Conservation (phyloP, 2,888 invertebrate genomes). For the Crocallis elinguaria region DNA sequence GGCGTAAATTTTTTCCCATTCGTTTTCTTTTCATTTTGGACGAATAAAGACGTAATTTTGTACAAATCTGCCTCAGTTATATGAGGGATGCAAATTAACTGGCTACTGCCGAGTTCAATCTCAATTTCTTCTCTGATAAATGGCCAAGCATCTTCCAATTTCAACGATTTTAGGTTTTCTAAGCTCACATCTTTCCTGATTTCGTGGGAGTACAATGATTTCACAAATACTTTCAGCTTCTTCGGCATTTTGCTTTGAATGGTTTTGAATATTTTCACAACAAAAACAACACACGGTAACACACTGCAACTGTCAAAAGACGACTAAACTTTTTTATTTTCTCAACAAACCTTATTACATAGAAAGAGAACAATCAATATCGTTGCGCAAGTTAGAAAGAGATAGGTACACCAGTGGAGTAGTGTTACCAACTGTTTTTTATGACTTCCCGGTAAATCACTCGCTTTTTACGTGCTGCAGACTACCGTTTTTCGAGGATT, state of each 20-base stretch:
- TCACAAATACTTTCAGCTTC: slow-evolving; percentile 79
- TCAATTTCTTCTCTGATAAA: slow-evolving; percentile 83
- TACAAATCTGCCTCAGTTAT: slow-evolving; percentile 81
- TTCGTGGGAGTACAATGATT: slow-evolving; percentile 79
- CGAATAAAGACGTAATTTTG: slow-evolving; percentile 77
- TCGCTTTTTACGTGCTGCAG: not conserved
- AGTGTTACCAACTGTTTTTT: slow-evolving; percentile 30
- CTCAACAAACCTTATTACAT: slow-evolving; percentile 1
- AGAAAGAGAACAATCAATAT: slow-evolving; percentile 44
- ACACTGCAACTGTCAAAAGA: slow-evolving; percentile 42
- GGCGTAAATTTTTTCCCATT: slow-evolving; percentile 80
- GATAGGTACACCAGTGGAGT: slow-evolving; percentile 18
- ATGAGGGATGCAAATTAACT: slow-evolving; percentile 80
- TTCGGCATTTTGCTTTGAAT: slow-evolving; percentile 75
- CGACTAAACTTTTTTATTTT: slow-evolving; percentile 52
- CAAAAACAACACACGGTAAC: slow-evolving; percentile 37
- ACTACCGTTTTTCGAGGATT: no score
- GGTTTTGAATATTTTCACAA: slow-evolving; percentile 27
- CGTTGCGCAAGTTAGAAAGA: slow-evolving; percentile 26
- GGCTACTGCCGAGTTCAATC: slow-evolving; percentile 79
- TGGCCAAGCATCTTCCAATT: slow-evolving; percentile 81
- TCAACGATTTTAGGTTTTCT: slow-evolving; percentile 72
- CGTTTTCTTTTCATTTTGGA: slow-evolving; percentile 74
- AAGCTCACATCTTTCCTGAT: slow-evolving; percentile 82
- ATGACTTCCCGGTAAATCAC: slow-evolving; percentile 26